Percentiles rank a stretch among this genome's conserved stretches.
Conservation (phyloP, 2,797 vertebrate species). For the Pelodytes ibericus region DNA sequence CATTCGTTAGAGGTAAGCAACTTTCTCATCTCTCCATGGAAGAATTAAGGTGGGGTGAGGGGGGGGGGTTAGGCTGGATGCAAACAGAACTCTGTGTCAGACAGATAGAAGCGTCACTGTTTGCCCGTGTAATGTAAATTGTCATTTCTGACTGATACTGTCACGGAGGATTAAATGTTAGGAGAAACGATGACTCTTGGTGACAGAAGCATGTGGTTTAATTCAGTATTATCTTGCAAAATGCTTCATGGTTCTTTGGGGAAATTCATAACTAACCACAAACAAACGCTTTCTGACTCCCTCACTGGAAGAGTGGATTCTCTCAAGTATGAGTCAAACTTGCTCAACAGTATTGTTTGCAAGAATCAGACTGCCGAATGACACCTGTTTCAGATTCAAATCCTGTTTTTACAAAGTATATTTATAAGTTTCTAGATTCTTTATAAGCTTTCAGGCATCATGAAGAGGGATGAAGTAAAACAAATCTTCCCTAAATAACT, state of each 20-base stretch:
- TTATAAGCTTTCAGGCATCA: no score
- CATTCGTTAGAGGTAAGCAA: no score
- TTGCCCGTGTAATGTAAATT: conserved; percentile 39
- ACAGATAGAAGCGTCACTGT: conserved; percentile 44
- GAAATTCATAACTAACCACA: neutral
- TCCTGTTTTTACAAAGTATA: no score
- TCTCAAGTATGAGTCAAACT: neutral
- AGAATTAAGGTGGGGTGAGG: neutral
- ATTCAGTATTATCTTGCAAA: conserved; percentile 8
- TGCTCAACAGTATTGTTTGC: neutral
- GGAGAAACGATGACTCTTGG: conserved; percentile 7
- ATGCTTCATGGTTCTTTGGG: conserved; percentile 6
- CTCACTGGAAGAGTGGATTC: neutral
- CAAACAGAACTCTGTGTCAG: conserved; percentile 10
- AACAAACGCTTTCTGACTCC: neutral
- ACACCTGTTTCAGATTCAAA: neutral
- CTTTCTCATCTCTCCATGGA: neutral
- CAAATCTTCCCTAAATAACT: no score
- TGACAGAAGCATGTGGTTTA: conserved; percentile 25
- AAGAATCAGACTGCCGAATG: neutral
- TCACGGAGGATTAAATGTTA: conserved; percentile 39
- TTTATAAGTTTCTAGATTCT: no score
- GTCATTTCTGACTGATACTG: conserved; percentile 50
- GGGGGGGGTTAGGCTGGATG: neutral
- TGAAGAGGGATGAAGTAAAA: no score